Evolutionary conservation across 2,888 invertebrate genomes (phyloP), one percentile per base, ranked within the genome.

Genomic region (Agriotes lineatus): DNA sequence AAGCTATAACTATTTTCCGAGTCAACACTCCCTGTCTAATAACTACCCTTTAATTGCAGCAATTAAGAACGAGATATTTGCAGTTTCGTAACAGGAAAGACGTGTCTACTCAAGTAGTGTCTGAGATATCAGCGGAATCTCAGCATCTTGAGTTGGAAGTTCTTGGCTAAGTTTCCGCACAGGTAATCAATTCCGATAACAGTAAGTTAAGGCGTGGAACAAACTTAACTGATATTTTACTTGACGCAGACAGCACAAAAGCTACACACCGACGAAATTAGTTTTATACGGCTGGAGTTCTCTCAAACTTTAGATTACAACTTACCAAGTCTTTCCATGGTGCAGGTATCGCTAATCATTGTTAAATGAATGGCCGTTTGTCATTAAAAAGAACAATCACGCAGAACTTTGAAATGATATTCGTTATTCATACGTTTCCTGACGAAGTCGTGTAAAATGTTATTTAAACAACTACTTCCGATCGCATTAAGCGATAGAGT

Each of bases 151-250:
- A 63, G 58, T 63, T 68, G 48, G 64, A 69, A 69, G 50, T 69
- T 63, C 59, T 64, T 39, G 33, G 63, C 60, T 59, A 69, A 63
- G 63, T 69, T 67, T 60, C 69, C 63, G 69, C 61, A 66, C 59
- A 66, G 66, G 70, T 66, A 70, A 67, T 66, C 70, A 70, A 67
- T 67, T 70, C 70, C 67, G 67, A 70, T 67, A 70, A 69, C 65
- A 60, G 65, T 57, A 65, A 69, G 68, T 69, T 69, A 63, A 69
- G 69, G 61, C 64, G 65, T 61, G 60, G 69, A 69, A 60, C 69
- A 69, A 69, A 69, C 69, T 69, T 69, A 65, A 65, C 69, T 69
- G 70, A 67, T 70, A 70, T 70, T 70, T 70, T 65, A 70, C 67
- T 70, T 67, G 67, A 70, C 66, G 66, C 70, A 70, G 67, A 70